A percentile compares a stretch with the other conserved stretches of the same genome.
Conservation (phyloP, 1,140 invertebrate species). For the Bombus superbus region DNA sequence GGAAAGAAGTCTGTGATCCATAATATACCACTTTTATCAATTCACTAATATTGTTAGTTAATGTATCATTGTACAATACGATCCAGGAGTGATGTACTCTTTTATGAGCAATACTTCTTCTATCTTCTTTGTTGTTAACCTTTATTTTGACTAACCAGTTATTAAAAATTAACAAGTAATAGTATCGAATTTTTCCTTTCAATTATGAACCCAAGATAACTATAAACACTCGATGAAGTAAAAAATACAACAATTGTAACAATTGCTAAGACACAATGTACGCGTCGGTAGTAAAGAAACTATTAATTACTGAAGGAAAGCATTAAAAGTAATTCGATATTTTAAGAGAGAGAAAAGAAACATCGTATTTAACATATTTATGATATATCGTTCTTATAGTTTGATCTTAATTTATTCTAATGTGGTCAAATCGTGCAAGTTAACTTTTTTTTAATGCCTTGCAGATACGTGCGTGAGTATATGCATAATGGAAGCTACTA, state of each 20-base stretch:
- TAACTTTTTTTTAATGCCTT: not conserved
- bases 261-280: not conserved
- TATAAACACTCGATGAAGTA: not conserved
- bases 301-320: not conserved
- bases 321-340: not conserved
- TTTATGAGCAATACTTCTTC: no score
- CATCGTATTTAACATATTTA: not conserved
- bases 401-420: constrained; percentile 13
- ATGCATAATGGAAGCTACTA: constrained; percentile 1
- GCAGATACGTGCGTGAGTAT: not conserved
- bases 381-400: no score
- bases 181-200: not conserved
- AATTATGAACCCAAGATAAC: not conserved
- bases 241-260: not conserved
- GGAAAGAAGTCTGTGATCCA: not conserved
- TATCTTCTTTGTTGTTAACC: no score
- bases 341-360: not conserved
- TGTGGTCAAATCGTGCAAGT: not conserved
- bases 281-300: not conserved
- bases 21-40: no score
- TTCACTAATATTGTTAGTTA: no score
- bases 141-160: not conserved
- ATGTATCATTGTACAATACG: no score
- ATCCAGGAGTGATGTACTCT: no score
- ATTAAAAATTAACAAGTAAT: not conserved